Evolutionary conservation across 2,888 invertebrate genomes (phyloP).

Genomic region (Priocnemis perturbator): DNA sequence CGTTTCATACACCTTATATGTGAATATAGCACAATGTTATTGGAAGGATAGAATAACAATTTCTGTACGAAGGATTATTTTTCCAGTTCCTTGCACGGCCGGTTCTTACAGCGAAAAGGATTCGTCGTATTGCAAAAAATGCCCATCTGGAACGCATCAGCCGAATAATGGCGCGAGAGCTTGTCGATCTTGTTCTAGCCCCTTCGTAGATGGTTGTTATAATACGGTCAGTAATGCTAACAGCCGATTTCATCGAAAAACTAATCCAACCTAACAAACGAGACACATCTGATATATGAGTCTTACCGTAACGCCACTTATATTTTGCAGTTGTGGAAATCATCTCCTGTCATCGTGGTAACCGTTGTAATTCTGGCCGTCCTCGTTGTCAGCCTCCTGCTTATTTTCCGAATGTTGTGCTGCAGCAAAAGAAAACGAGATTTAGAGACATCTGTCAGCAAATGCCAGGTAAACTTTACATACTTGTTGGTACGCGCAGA

Average conservation of each 20-base stretch:
- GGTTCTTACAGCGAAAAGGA: slow-evolving; percentile 66
- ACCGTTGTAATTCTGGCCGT: no score
- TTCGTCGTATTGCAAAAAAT: slow-evolving; percentile 62
- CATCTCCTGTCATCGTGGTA: no score
- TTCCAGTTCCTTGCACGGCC: slow-evolving; percentile 62
- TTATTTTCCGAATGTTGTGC: no score
- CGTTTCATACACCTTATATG: no score
- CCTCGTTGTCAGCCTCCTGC: no score
- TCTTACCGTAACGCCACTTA: not conserved
- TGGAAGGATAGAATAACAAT: no score
- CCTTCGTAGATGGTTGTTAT: slow-evolving; percentile 64
- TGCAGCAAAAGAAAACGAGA: no score
- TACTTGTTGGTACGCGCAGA: no score
- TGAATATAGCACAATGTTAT: not conserved
- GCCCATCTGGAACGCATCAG: slow-evolving; percentile 63
- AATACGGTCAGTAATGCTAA: slow-evolving; percentile 54
- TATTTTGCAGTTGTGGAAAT: no score
- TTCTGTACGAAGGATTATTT: not conserved
- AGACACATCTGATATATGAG: slow-evolving; percentile 25
- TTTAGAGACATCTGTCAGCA: no score
- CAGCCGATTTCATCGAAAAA: not conserved
- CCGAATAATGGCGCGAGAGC: slow-evolving; percentile 60
- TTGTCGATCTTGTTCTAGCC: slow-evolving; percentile 65
- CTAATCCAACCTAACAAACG: slow-evolving; percentile 20
- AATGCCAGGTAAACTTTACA: no score